Evolutionary conservation across 53 echinoderm and acorn worm genomes (phyloP).

Genomic region (Holothuria leucospilota): DNA sequence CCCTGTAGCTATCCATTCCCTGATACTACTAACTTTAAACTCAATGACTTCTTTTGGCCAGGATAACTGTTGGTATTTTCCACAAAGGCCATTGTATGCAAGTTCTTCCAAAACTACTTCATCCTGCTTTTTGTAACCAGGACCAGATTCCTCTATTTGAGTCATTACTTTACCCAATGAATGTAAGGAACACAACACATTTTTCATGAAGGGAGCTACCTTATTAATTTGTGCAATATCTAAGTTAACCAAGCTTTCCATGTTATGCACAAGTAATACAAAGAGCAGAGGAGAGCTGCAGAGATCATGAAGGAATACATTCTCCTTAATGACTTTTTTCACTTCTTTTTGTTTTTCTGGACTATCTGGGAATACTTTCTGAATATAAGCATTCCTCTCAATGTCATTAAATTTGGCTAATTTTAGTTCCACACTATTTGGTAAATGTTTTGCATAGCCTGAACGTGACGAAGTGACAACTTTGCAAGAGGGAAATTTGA

Average conservation of each 20-base stretch:
- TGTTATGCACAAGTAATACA: neutral
- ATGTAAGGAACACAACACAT: neutral
- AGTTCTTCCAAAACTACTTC: slow-evolving; percentile 13
- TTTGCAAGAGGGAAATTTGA: neutral
- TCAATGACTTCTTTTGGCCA: slow-evolving; percentile 10
- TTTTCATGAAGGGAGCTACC: neutral
- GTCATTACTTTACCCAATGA: neutral
- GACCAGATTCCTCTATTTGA: too few species aligned
- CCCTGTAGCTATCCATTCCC: slow-evolving; percentile 17
- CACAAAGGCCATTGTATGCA: too few species aligned
- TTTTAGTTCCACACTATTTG: neutral
- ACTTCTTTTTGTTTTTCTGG: neutral
- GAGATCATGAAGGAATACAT: neutral
- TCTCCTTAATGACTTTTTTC: neutral
- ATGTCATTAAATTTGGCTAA: neutral
- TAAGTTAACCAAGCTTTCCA: neutral
- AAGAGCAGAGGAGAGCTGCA: neutral
- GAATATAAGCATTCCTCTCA: slow-evolving; percentile 14
- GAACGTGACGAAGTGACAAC: neutral
- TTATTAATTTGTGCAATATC: neutral
- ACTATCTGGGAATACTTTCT: too few species aligned
- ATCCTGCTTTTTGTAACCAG: too few species aligned
- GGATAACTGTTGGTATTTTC: neutral
- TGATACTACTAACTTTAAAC: neutral
- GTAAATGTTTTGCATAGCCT: neutral